Conservation (phyloP, 1,140 invertebrate species). For the Chionoecetes opilio region DNA sequence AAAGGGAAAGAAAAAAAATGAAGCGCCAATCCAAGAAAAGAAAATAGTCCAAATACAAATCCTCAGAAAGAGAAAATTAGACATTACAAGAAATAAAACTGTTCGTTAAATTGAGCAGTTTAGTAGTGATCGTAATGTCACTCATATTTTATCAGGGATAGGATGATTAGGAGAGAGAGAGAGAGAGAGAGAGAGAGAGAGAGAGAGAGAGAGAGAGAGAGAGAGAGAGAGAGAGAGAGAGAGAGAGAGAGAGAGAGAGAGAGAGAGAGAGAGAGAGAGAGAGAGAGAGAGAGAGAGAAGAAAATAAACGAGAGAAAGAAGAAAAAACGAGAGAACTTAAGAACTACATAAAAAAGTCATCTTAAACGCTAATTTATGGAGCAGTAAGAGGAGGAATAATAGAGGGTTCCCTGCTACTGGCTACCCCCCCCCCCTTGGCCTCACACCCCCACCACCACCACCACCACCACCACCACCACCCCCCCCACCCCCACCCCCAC, state of each 20-base stretch:
- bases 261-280: not conserved
- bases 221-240: constrained; percentile 3
- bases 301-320: not conserved
- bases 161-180: too few relatives aligned
- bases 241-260: not conserved
- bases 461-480: not conserved
- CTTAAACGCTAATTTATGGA: not conserved
- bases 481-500: too few relatives aligned
- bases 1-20: too few relatives aligned
- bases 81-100: too few relatives aligned
- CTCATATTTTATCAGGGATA: too few relatives aligned
- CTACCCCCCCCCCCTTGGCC: not conserved
- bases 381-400: not conserved
- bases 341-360: not conserved
- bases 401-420: not conserved
- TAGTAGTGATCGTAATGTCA: too few relatives aligned
- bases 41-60: too few relatives aligned
- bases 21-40: too few relatives aligned
- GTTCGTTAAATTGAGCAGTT: too few relatives aligned
- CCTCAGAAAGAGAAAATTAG: too few relatives aligned
- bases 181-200: too few relatives aligned
- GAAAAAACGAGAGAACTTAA: not conserved
- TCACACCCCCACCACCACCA: not conserved
- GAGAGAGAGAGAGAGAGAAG: not conserved
- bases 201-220: too few relatives aligned